Evolutionary conservation across 2,797 vertebrate genomes (phyloP).

Genomic region (Chelonia mydas): DNA sequence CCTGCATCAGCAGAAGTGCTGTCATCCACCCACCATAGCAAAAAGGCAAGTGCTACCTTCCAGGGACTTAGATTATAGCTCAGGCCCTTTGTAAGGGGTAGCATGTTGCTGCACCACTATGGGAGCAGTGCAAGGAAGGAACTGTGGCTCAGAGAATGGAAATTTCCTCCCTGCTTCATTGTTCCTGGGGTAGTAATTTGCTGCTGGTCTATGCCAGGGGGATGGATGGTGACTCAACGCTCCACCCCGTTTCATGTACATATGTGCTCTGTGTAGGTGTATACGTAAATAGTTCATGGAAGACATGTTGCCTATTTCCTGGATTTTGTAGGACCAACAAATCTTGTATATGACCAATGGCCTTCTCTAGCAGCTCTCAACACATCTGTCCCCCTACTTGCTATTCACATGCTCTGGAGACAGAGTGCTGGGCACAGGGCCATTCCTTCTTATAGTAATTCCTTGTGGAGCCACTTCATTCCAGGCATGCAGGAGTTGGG

Average conservation of each 20-base stretch:
- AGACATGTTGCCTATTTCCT: background rate
- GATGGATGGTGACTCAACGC: background rate
- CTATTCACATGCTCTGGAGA: accelerated
- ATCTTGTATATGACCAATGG: background rate
- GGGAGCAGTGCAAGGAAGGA: background rate
- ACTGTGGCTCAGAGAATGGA: background rate
- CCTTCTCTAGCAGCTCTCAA: accelerated
- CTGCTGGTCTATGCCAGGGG: background rate
- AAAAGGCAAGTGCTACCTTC: background rate
- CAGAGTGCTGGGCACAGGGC: background rate
- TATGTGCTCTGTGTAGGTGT: background rate
- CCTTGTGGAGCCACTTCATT: background rate
- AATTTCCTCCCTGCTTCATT: background rate
- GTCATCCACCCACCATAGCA: background rate
- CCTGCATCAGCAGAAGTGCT: background rate
- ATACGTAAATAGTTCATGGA: background rate
- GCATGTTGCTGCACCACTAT: background rate
- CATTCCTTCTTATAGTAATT: background rate
- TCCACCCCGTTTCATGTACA: background rate
- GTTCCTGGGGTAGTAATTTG: background rate
- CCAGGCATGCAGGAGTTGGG: background rate
- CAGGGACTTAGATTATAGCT: background rate
- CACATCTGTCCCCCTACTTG: too few species aligned
- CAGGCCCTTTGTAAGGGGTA: background rate
- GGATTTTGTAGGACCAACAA: accelerated